Base-by-base conservation (phyloP, 2,797 vertebrate genomes). In the Enoplosus armatus region DNA sequence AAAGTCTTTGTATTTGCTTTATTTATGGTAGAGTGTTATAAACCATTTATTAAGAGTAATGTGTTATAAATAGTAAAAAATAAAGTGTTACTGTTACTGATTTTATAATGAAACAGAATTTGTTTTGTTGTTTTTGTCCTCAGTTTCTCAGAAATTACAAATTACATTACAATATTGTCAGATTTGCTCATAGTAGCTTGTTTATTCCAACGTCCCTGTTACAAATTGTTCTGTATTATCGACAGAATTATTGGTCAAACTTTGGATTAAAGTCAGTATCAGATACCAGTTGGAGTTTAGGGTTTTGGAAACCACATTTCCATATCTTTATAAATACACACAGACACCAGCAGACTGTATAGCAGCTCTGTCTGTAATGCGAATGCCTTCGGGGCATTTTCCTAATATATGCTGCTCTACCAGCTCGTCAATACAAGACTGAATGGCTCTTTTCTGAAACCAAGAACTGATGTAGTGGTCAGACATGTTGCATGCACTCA, bases 401-500 rank as follows among this genome's bases (percentile, higher is more conserved):
- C 90, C 92, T 93, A 86, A 90, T 87, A 83, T 87, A 85, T 86
- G 83, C 83, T 87, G 77, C 27, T 78, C 78, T 56, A 87, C 75
- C 85, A 77, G 75, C 63, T 63, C 63, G 82, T 81, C 87, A 37
- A 81, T 74, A 72, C 63, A 64, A 43, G 64, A 37, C 75, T 85
- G 70, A 84, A 81, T 3, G 62, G 68, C 43, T 77, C 59, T 80
- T 74, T 77, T 79, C 41, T 84, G 8, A 81, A 89, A 79, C 63
- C 68, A 1, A 72, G 92, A 76, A 18, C 84, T 84, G 89, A 88
- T 89, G 92, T 58, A 80, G 91, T 75, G 93, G 92, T 93, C 92
- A 89, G 91, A 92, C 91, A 84, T 87, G 92, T 82, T 92, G 93
- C 92, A 91, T 86, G 90, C 93, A 91, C 94, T 95, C 94, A 84